phyloP scores from a whole-genome alignment of 1,140 invertebrate genomes.

The Galendromus occidentalis region DNA sequence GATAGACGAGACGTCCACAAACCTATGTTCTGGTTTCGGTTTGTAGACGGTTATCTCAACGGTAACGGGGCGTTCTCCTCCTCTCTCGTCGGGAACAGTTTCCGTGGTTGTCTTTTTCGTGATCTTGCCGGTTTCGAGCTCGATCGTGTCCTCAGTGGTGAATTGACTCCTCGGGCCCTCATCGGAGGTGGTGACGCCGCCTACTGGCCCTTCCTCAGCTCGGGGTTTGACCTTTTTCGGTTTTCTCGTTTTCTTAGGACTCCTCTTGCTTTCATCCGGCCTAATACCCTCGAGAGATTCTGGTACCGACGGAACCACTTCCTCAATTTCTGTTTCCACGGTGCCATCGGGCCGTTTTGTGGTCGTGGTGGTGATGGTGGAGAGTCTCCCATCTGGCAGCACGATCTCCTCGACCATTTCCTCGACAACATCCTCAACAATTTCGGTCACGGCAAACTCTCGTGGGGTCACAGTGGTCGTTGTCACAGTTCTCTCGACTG shows the following conservation, averaged over 20 bases:
- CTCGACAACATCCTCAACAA: neutral
- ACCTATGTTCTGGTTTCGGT: neutral
- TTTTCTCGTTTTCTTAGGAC: too few relatives aligned
- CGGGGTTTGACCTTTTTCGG: too few relatives aligned
- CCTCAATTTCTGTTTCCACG: neutral
- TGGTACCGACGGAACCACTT: neutral
- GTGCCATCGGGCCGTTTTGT: neutral
- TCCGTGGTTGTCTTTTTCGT: too few relatives aligned
- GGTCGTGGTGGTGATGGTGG: neutral
- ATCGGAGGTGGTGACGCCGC: neutral
- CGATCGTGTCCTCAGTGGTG: too few relatives aligned
- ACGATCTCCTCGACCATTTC: neutral
- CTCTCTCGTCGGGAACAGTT: too few relatives aligned
- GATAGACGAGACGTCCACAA: neutral
- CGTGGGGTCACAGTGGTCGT: neutral
- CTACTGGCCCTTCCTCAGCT: too few relatives aligned
- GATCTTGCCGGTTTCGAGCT: too few relatives aligned
- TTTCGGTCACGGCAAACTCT: neutral
- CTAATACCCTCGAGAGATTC: too few relatives aligned
- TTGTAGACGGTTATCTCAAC: neutral
- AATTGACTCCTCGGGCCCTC: neutral
- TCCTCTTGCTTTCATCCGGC: too few relatives aligned
- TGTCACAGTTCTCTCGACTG: neutral
- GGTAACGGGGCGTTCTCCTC: too few relatives aligned
- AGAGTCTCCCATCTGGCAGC: neutral